These are phyloP conservation scores for Graptemys geographica DNA, from an alignment of 2,797 vertebrate genomes.

Conservation along the genomic window DNA sequence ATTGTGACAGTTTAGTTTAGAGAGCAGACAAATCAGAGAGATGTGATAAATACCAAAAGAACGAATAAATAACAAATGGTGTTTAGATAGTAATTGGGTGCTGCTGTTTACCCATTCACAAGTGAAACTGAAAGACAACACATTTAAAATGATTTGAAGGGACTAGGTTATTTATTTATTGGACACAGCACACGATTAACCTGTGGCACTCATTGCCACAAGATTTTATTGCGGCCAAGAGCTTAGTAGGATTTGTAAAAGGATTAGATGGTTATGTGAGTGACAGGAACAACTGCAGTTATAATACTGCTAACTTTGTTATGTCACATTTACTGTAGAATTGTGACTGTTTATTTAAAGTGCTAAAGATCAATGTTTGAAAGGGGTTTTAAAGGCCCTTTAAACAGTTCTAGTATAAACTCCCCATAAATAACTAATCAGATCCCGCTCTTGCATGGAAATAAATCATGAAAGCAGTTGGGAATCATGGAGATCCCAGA, in stretches of 20 bases:
- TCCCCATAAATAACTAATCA: conserved; percentile 29
- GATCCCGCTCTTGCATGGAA: not conserved
- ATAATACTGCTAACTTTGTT: not conserved
- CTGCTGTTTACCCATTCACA: not conserved
- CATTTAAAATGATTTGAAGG: not conserved
- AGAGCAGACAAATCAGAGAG: not conserved
- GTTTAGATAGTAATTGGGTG: not conserved
- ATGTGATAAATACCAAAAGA: not conserved
- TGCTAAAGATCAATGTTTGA: not conserved
- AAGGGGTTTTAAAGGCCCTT: not conserved
- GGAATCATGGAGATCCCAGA: not conserved
- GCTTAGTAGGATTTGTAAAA: not conserved
- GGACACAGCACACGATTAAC: not conserved
- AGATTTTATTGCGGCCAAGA: not conserved
- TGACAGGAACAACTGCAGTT: accelerated
- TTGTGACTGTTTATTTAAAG: not conserved
- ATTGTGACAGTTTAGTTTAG: not conserved
- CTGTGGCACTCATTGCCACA: not conserved
- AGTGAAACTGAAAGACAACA: not conserved
- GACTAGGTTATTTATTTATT: not conserved
- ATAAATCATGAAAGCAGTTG: conserved; percentile 16
- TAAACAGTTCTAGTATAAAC: not conserved
- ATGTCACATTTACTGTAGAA: accelerated
- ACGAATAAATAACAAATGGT: not conserved
- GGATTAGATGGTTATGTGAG: not conserved